Evolutionary conservation across 2,888 invertebrate genomes (phyloP).

Genomic region (Ormyrus pomaceus): DNA sequence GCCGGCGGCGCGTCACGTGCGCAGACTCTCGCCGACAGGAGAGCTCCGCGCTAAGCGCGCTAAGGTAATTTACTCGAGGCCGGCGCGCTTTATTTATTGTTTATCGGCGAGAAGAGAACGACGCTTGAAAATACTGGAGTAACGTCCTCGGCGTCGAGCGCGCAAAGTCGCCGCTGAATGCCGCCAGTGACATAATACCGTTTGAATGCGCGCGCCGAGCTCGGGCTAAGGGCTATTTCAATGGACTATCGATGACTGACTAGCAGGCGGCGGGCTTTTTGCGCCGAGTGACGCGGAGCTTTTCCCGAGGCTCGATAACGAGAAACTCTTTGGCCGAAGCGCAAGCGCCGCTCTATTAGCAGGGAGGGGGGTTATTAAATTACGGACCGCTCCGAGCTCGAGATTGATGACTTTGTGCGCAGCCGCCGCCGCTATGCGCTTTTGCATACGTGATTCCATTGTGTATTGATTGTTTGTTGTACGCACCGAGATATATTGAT

Average conservation of each 20-base stretch:
- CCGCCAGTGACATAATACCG: slow-evolving; percentile 10
- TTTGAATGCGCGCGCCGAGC: slow-evolving; percentile 5
- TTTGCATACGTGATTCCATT: neutral
- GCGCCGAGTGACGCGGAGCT: slow-evolving; percentile 16
- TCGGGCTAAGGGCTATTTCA: slow-evolving; percentile 1
- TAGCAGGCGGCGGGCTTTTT: neutral
- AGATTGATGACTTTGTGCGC: slow-evolving; percentile 32
- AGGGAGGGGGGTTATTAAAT: slow-evolving; percentile 10
- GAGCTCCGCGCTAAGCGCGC: neutral
- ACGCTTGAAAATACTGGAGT: slow-evolving; percentile 29
- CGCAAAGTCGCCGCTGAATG: slow-evolving; percentile 1
- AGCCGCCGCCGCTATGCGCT: neutral
- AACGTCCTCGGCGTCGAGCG: slow-evolving; percentile 21
- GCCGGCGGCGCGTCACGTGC: slow-evolving; percentile 48
- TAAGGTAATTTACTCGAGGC: slow-evolving; percentile 46
- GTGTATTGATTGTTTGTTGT: neutral
- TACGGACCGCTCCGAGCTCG: slow-evolving; percentile 3
- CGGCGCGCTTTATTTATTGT: slow-evolving; percentile 44
- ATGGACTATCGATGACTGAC: slow-evolving; percentile 35
- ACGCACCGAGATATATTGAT: neutral
- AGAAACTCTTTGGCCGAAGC: neutral
- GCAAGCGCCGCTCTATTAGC: neutral
- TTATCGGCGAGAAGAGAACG: slow-evolving; percentile 30
- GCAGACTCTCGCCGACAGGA: neutral
- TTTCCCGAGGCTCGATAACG: neutral